These are phyloP conservation scores for Emys orbicularis DNA, from an alignment of 2,797 vertebrate genomes.

Conservation along the genomic window DNA sequence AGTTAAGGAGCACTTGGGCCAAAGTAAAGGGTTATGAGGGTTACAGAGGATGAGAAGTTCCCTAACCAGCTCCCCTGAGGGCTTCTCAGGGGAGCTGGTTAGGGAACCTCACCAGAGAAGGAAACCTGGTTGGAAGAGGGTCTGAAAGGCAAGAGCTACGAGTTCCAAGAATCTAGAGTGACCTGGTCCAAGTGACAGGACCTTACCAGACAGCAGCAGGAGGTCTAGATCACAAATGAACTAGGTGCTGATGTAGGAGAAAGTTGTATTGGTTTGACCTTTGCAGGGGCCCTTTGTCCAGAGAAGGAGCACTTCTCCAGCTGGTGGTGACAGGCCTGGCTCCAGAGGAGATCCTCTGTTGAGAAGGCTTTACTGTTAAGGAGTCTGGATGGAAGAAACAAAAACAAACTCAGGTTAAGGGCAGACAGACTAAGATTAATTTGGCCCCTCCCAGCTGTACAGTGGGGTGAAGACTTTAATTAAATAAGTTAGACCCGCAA, in stretches of 20 bases:
- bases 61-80: not conserved
- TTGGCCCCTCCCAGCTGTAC: not conserved
- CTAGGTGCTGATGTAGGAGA: not conserved
- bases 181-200: not conserved
- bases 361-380: not conserved
- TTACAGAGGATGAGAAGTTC: not conserved
- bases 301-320: not conserved
- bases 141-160: not conserved
- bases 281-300: not conserved
- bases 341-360: not conserved
- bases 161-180: not conserved
- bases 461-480: not conserved
- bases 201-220: not conserved
- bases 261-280: not conserved
- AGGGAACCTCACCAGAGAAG: not conserved
- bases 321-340: not conserved
- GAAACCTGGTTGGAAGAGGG: not conserved
- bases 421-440: not conserved
- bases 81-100: not conserved
- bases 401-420: not conserved
- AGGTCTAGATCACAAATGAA: not conserved
- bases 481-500: not conserved
- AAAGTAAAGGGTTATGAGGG: not conserved
- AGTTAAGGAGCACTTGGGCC: not conserved
- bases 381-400: not conserved